These are phyloP conservation scores for Pseudomyrmex concolor DNA, from an alignment of 1,140 invertebrate species.

Conservation along the genomic window DNA sequence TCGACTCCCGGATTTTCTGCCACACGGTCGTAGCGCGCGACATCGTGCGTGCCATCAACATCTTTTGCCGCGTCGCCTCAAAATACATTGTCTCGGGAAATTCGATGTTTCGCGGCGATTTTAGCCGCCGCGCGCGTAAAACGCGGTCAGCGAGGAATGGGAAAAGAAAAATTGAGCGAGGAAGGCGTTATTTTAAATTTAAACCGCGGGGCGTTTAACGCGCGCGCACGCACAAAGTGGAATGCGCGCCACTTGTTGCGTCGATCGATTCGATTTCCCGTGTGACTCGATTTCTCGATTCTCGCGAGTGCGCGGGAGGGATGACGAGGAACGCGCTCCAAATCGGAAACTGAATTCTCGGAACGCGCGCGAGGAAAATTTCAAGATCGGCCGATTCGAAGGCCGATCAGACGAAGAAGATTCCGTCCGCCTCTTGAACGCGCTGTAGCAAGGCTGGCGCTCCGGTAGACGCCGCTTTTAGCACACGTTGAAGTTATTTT, in stretches of 20 bases:
- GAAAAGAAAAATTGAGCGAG: neutral
- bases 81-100: slow-evolving; percentile 37
- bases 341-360: neutral
- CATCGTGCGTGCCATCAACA: slow-evolving; percentile 37
- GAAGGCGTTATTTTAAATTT: neutral
- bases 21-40: neutral
- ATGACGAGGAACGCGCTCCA: neutral
- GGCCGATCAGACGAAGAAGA: slow-evolving; percentile 4
- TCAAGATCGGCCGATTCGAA: neutral
- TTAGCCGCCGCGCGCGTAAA: neutral
- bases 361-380: neutral
- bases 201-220: neutral
- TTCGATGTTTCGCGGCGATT: neutral
- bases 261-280: too few species aligned
- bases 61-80: slow-evolving; percentile 37
- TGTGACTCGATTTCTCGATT: neutral
- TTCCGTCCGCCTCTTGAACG: slow-evolving; percentile 58
- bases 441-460: slow-evolving; percentile 76
- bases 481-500: slow-evolving; percentile 82
- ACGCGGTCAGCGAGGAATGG: neutral
- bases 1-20: slow-evolving; percentile 40
- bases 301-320: too few species aligned
- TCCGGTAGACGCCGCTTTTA: slow-evolving; percentile 81
- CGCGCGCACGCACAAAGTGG: neutral
- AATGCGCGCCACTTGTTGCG: neutral